Evolutionary conservation across 2,113 vertebrate genomes (phyloP), one percentile per base, ranked within the genome.

Genomic region (Microcebus tavaratra): DNA sequence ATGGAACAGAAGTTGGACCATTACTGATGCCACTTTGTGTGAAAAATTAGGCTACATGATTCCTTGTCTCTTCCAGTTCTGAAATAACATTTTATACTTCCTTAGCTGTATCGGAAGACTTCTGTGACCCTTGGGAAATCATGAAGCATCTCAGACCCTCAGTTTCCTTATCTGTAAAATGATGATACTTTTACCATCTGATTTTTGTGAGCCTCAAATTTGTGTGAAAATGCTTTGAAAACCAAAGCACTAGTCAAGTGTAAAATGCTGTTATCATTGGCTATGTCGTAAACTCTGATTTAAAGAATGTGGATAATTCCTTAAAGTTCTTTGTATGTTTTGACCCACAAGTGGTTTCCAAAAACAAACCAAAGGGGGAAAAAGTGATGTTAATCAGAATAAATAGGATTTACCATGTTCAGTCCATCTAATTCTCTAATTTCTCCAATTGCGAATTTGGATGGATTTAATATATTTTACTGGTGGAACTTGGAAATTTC

Each of bases 221-320:
- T 65, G 5, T 70, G 39, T 89, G 29, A 39, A 93, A 81, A 92
- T 90, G 59, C 59, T 96, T 90, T 78, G 39, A 94, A 87, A 95
- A 42, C 36, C 45, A 80, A 57, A 95, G 80, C 13, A 11, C 39
- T 39, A 7, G 31, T 18, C 34, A 67, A 27, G 45, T 50, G 3
- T 57, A 57, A 80, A 50, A 20, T 78, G 65, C 57, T 83, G 0
- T 87, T 82, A 34, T 36, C 23, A 42, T 90, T 48, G 73, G 50
- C n/a, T 93, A 14, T 3, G 7, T 57, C 15, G 5, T 68, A 25
- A 90, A 83, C 23, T 61, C 81, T 25, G 34, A 20, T 53, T 61
- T 80, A 57, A 88, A 70, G 50, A 83, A 34, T 36, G 17, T 79
- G 48, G 57, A 39, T 17, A 39, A 29, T 53, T 61, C 36, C 25